Base-by-base conservation (phyloP, 1,140 invertebrate species). In the Drosophila nebulosa region DNA sequence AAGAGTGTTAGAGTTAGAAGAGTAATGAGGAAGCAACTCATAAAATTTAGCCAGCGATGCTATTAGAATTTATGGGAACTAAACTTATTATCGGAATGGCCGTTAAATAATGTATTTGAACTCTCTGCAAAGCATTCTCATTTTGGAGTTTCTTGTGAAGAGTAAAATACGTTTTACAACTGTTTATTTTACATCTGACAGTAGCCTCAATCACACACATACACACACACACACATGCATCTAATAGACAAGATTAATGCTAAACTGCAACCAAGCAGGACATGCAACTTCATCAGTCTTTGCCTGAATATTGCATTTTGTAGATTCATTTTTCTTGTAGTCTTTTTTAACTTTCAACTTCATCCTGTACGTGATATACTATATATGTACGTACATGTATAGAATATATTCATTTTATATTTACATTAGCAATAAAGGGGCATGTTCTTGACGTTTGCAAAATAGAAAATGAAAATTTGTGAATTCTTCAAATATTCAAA, bases 1-100 rank as follows among this genome's bases (percentile, higher is more conserved):
- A n/a, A n/a, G 21, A 66, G 18, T 10, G 9, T 60, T 56, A 51
- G 50, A 39, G 56, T 18, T 55, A 18, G 26, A 55, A 16, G 52
- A 55, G n/a, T 55, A 55, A 55, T 30, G 52, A 30, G 52, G 52
- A 55, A 55, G 16, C 16, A 46, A 10, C 39, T 18, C 16, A 46
- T 46, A 46, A 46, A 46, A 18, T 42, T 18, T 18, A 42, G 16
- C 5, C 39, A 42, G 16, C 39, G 10, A 46, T 46, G 16, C 39
- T 9, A 46, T 46, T 21, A 46, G 7, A 21, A 21, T 46, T 46
- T 46, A 46, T 42, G 39, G 16, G 2, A 18, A 2, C 16, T 42
- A 7, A 42, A 42, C 0, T 16, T 42, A 7, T 16, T 30, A 30
- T 2, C 2, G 7, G 10, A 30, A 30, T 30, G 27, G 27, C 10